Evolutionary conservation across 1,140 invertebrate species (phyloP).

Genomic region (Aphidius ervi): DNA sequence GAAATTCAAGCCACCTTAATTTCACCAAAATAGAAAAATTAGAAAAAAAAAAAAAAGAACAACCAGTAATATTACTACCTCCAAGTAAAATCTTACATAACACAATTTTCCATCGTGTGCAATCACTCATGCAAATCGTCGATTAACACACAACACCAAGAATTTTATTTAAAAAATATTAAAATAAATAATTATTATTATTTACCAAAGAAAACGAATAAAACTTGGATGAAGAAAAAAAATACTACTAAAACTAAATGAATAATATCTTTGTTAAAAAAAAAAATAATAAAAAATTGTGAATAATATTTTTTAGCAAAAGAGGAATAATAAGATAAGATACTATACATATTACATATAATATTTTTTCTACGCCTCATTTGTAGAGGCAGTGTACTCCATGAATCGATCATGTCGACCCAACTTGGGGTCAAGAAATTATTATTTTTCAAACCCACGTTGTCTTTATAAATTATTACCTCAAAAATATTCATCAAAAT

Average conservation of each 20-base stretch:
- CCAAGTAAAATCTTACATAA: slow-evolving; percentile 11
- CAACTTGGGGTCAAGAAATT: slow-evolving; percentile 7
- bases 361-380: slow-evolving; percentile 1
- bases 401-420: slow-evolving; percentile 11
- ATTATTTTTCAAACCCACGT: slow-evolving; percentile 1
- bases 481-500: too few species aligned
- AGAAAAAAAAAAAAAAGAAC: background rate
- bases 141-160: slow-evolving; percentile 4
- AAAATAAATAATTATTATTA: background rate
- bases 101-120: slow-evolving; percentile 11
- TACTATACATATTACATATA: background rate
- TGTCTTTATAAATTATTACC: too few species aligned
- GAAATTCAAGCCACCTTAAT: too few species aligned
- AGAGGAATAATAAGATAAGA: too few species aligned
- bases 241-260: background rate
- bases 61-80: background rate
- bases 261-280: background rate
- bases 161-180: background rate
- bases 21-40: background rate
- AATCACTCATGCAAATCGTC: slow-evolving; percentile 16
- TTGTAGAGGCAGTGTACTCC: background rate
- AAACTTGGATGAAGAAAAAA: background rate
- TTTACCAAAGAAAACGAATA: background rate
- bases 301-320: too few species aligned
- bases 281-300: too few species aligned